Evolutionary conservation across 2,888 invertebrate species (phyloP), one percentile per base, ranked within the genome.

Genomic region (Drosophila borborema): DNA sequence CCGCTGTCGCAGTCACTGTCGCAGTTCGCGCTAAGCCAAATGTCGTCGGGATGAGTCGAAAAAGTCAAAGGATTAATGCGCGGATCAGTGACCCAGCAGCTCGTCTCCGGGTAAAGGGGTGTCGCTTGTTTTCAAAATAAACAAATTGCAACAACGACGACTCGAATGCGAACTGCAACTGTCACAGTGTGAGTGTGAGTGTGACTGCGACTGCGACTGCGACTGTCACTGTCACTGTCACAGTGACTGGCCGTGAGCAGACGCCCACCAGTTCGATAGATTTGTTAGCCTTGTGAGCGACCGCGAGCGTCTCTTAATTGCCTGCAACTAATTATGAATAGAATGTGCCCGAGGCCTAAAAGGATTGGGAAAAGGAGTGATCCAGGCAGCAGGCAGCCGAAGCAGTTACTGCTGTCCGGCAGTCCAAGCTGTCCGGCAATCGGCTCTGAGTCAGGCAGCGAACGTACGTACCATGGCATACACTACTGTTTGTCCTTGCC

Each of bases 401-500:
- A 14, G 3, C 28, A 41, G n/a, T 41, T 14, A 16, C n/a, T 3
- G n/a, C 41, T n/a, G 41, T 41, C 41, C 23, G 46, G 14, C 46
- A 1, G 31, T 23, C 40, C 10, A 41, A 23, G 14, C 23, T 1
- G 31, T 23, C 40, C 16, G 45, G 3, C 62, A 40, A 45, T 18
- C 18, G n/a, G 48, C 7, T 7, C 61, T 23, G 36, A 4, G 12
- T 12, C 51, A n/a, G 60, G 45, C 43, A 28, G 41, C 28, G 28
- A 28, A 5, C 41, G 6, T 12, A 12, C 20, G 9, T 34, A 10
- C 14, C 34, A 14, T 8, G 53, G 23, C 53, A 41, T 45, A 23
- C 31, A 91, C 90, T 90, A 91, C 90, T 81, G 90, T 90, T 88
- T 80, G 90, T 79, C 91, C 91, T 90, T 90, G 91, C 69, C 74